Evolutionary conservation across 2,113 vertebrate species (phyloP).

Genomic region (Prionailurus viverrinus): DNA sequence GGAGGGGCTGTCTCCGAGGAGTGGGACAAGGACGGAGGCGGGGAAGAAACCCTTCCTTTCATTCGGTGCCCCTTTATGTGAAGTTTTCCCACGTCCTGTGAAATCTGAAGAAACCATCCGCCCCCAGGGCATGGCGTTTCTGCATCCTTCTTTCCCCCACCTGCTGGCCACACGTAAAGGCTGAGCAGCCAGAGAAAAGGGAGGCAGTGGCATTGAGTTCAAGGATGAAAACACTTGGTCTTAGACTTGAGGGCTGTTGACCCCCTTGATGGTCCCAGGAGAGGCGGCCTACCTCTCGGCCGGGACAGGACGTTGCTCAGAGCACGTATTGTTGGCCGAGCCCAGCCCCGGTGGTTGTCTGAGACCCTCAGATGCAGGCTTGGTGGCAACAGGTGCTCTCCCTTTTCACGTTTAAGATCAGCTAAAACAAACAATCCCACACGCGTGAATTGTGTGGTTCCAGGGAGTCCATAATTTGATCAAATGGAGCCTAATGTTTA

Average conservation of each 20-base stretch:
- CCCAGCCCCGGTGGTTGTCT: not conserved
- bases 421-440: not conserved
- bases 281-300: rapidly evolving
- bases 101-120: not conserved
- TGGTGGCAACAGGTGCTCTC: rapidly evolving
- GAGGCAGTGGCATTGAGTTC: rapidly evolving
- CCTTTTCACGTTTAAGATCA: not conserved
- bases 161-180: too few relatives aligned
- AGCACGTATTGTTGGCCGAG: rapidly evolving
- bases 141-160: too few relatives aligned
- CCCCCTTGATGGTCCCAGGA: not conserved
- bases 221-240: too few relatives aligned
- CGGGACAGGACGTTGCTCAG: not conserved
- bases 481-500: not conserved
- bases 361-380: not conserved
- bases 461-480: not conserved
- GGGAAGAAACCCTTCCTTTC: not conserved
- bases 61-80: not conserved
- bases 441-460: rapidly evolving
- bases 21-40: not conserved
- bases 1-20: not conserved
- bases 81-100: not conserved
- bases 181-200: not conserved
- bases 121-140: not conserved
- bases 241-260: not conserved